Base-by-base conservation (phyloP, 2,888 invertebrate genomes). In the Cephalotes varians region DNA sequence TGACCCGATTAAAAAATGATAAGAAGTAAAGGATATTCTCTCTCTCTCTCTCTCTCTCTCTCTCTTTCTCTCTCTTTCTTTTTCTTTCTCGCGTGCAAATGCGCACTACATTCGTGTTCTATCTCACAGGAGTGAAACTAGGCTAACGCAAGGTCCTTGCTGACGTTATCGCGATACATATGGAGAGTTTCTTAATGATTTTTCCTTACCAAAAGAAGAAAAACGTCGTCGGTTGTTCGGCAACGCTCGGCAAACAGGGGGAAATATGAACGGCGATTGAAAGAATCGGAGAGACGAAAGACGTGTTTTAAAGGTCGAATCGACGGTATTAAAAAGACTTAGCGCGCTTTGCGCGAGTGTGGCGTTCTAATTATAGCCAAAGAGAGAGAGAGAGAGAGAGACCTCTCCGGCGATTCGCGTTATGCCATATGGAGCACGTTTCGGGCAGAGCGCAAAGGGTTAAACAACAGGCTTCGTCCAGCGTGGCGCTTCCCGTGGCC, bases 301-400 rank as follows among this genome's bases (percentile, higher is more conserved):
- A 21, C 69, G 18, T 25, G 44, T 18, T 18, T n/a, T 34, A 44
- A 56, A 44, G 21, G 44, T 67, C 40, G 28, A 69, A 47, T 34
- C 40, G 77, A 28, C 74, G 12, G 25, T 28, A 51, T 69, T 77
- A 69, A 69, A 69, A 31, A 44, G 69, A 34, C 69, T 69, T 31
- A 25, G 44, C 56, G 44, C 31, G 25, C 67, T 54, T 31, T 15
- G 28, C 44, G 9, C 69, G 56, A 77, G 56, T 56, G 67, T 44
- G 15, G 40, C 69, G 69, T 77, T 77, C 69, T 77, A 77, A 77
- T 77, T 69, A 77, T 77, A 77, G 69, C 69, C 44, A 40, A 21
- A 49, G 18, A 47, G 18, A 47, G 44, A 47, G 44, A 44, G 44
- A 44, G 34, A 44, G 21, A 10, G 60, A 60, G 56, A 56, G 44